These are phyloP conservation scores for Pyrrhura leucotis DNA, from an alignment of 2,797 vertebrate genomes.

Conservation along the genomic window DNA sequence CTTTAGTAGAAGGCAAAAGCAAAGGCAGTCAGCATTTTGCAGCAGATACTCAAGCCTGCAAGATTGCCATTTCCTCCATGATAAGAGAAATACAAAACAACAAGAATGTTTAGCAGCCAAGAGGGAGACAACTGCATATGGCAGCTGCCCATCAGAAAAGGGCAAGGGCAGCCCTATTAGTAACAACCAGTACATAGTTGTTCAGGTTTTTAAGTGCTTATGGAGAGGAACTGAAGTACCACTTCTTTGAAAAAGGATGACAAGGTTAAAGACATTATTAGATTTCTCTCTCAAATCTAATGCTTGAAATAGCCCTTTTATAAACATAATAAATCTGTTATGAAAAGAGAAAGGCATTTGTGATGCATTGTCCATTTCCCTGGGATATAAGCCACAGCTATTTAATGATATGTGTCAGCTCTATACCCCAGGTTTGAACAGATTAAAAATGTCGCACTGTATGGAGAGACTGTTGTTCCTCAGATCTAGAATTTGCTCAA, in stretches of 20 bases:
- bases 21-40: neutral
- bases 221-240: neutral
- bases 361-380: neutral
- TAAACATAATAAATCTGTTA: conserved; percentile 23
- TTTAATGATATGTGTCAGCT: neutral
- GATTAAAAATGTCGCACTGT: neutral
- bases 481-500: neutral
- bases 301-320: conserved; percentile 6
- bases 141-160: conserved; percentile 21
- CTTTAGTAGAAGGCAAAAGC: conserved; percentile 15
- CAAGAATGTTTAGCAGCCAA: neutral
- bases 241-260: neutral
- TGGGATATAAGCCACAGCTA: neutral
- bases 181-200: neutral
- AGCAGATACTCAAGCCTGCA: neutral
- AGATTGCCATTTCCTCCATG: neutral
- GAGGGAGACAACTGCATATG: neutral
- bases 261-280: conserved; percentile 24
- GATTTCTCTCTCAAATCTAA: neutral
- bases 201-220: neutral
- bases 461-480: neutral
- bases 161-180: neutral
- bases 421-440: neutral
- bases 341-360: neutral
- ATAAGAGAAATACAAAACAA: conserved; percentile 34